phyloP scores from a whole-genome alignment of 2,888 invertebrate genomes.

The Hecatera dysodea region DNA sequence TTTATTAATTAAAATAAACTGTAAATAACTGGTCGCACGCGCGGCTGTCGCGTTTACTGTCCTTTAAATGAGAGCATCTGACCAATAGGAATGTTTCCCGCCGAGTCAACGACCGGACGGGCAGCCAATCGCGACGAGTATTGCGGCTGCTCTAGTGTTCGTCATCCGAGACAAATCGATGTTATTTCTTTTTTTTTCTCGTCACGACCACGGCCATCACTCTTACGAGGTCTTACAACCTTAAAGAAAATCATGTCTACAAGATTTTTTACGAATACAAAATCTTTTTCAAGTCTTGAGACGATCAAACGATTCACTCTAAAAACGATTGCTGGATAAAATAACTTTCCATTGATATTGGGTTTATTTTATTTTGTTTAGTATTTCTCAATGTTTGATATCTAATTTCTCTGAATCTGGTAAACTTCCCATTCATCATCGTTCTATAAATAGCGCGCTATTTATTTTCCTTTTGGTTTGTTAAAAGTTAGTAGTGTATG shows the following conservation, averaged over 20 bases:
- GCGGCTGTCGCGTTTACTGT: conserved; percentile 45
- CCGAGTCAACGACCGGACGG: conserved; percentile 82
- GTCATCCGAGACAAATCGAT: conserved; percentile 85
- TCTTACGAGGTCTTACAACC: conserved; percentile 60
- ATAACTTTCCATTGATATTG: conserved; percentile 32
- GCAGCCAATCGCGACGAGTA: conserved; percentile 79
- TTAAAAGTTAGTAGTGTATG: conserved; percentile 7
- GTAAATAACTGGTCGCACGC: conserved; percentile 44
- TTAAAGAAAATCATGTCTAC: conserved; percentile 34
- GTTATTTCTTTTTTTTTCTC: conserved; percentile 76
- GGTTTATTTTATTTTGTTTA: conserved; percentile 42
- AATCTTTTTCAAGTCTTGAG: conserved; percentile 18
- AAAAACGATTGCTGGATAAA: conserved; percentile 30
- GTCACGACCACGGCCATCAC: conserved; percentile 76
- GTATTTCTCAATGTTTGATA: conserved; percentile 40
- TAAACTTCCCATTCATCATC: conserved; percentile 47
- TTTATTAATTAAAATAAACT: conserved; percentile 55
- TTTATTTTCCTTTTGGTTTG: conserved; percentile 29
- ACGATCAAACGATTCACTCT: conserved; percentile 21
- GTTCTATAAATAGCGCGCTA: conserved; percentile 22
- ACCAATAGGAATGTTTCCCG: conserved; percentile 69
- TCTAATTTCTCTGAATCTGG: conserved; percentile 35
- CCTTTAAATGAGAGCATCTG: conserved; percentile 54
- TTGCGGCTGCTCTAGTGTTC: conserved; percentile 76
- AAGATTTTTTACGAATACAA: conserved; percentile 37